Base-by-base conservation (phyloP, 2,888 invertebrate species). In the Leucania comma region DNA sequence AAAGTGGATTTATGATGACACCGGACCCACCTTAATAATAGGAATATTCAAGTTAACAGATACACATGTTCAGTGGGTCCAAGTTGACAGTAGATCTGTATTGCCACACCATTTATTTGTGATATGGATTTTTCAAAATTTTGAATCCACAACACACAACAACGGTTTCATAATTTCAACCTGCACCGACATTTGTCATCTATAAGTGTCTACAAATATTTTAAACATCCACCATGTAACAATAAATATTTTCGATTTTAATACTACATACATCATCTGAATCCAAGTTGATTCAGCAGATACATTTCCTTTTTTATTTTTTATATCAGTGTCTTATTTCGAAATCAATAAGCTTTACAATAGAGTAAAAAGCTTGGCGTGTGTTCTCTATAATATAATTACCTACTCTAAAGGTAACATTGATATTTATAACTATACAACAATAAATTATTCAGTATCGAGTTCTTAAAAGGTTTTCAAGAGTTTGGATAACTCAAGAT, bases 331-430 rank as follows among this genome's bases (percentile, higher is more conserved):
- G 10, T 54, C 10, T 20, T 24, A 48, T 61, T 48, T 24, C 2
- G 10, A 61, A 10, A 32, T 75, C n/a, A 46, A 24, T 56, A 46
- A 46, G 32, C 46, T 48, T 68, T 57, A 58, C 29, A 70, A 35
- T 54, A 69, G 20, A 46, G 58, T 76, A 50, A 51, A 56, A 62
- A 70, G 76, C 76, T 76, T 76, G 77, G 77, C 70, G 62, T 50
- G 58, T 26, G 6, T 38, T 51, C n/a, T 42, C 4, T 60, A 60
- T n/a, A 38, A 24, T 60, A 60, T n/a, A 38, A 24, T 68, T 51
- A 35, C 22, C 14, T 57, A 12, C 0, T 46, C 17, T 74, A 68
- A 48, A 20, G 38, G 26, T 75, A 61, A 75, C 48, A 59, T 58
- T 38, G 22, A 48, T 53, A 26, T 50, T 56, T 24, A 68, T 68